These are phyloP conservation scores for Acanthosepion pharaonis DNA, from an alignment of 2,888 invertebrate genomes.

Conservation along the genomic window DNA sequence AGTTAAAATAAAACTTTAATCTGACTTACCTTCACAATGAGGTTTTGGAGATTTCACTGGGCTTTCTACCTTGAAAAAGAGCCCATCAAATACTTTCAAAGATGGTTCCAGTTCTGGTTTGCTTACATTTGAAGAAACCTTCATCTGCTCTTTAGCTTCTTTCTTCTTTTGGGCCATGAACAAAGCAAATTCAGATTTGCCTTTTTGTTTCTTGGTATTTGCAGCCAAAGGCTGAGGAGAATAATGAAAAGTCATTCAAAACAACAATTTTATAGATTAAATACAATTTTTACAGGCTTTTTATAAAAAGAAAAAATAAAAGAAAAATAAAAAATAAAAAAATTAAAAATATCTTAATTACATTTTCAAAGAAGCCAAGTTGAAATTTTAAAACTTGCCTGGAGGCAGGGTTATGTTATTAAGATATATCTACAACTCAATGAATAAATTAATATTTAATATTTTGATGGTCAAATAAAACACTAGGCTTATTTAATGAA, in stretches of 20 bases:
- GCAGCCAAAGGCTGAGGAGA: constrained; percentile 57
- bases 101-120: constrained; percentile 48
- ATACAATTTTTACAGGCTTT: no score
- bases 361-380: no score
- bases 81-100: constrained; percentile 67
- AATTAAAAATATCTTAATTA: background rate
- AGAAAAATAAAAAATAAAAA: no score
- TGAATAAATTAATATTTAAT: no score
- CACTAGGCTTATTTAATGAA: no score
- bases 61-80: constrained; percentile 69
- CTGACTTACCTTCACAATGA: constrained; percentile 63
- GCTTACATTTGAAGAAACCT: constrained; percentile 24
- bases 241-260: no score
- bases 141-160: constrained; percentile 53
- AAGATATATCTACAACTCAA: no score
- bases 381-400: no score
- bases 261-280: no score
- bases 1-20: background rate
- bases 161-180: constrained; percentile 68
- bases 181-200: constrained; percentile 69
- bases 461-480: no score
- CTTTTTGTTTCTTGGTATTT: constrained; percentile 55
- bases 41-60: constrained; percentile 61
- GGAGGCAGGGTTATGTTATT: no score
- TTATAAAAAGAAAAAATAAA: constrained; percentile 17